phyloP scores from a whole-genome alignment of 1,140 invertebrate species.

The Drosophila trapezifrons region DNA sequence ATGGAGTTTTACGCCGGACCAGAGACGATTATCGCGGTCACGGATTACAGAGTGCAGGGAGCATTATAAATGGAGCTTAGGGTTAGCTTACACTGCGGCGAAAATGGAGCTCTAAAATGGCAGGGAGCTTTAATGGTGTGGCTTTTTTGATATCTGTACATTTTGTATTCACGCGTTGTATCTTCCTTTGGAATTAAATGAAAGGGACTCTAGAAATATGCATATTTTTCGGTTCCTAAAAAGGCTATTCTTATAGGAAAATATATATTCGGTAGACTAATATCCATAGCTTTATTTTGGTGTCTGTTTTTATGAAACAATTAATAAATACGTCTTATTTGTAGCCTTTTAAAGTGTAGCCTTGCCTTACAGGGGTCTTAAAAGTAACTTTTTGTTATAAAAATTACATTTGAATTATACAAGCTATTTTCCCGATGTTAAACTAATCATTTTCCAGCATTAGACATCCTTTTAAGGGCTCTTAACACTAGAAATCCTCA shows the following conservation, averaged over 20 bases:
- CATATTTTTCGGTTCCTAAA: neutral
- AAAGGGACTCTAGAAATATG: neutral
- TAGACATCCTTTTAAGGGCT: neutral
- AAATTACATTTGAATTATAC: neutral
- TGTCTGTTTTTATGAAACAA: too few relatives aligned
- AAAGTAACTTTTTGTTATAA: neutral
- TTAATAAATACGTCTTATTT: too few relatives aligned
- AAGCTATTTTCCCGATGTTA: neutral
- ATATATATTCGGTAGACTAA: too few relatives aligned
- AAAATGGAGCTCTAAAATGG: neutral
- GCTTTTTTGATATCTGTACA: neutral
- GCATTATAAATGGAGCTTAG: slow-evolving; percentile 45
- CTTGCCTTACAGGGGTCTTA: too few relatives aligned
- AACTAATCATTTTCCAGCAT: neutral
- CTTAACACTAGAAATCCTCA: slow-evolving; percentile 5
- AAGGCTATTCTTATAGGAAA: neutral
- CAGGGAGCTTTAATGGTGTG: slow-evolving; percentile 1
- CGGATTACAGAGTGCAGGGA: slow-evolving; percentile 46
- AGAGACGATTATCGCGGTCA: slow-evolving; percentile 57
- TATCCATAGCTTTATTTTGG: too few relatives aligned
- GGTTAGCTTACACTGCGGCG: slow-evolving; percentile 33
- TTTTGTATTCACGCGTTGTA: neutral
- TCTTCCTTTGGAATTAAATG: neutral
- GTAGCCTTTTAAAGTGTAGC: neutral
- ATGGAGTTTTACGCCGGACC: slow-evolving; percentile 54